Evolutionary conservation across 1,140 invertebrate genomes (phyloP).

Genomic region (Drosophila funebris): DNA sequence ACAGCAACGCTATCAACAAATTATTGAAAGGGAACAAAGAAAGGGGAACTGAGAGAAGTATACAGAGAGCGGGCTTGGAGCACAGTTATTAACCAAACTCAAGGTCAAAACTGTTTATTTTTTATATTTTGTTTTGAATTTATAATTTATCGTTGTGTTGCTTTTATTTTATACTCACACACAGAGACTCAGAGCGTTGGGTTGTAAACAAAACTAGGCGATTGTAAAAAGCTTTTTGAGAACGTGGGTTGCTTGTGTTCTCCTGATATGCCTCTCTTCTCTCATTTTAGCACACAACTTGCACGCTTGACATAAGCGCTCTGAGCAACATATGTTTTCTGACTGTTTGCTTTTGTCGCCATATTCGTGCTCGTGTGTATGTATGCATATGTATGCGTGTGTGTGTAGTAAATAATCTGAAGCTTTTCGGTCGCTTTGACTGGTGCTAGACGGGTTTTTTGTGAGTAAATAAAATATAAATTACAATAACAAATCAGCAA

Average conservation of each 20-base stretch:
- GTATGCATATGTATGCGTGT: constrained; percentile 6
- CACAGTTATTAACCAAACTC: constrained; percentile 71
- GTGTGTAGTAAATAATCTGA: constrained; percentile 52
- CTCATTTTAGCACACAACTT: neutral
- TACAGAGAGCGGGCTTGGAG: constrained; percentile 40
- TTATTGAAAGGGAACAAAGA: constrained; percentile 9
- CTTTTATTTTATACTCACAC: constrained; percentile 72
- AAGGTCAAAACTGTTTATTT: constrained; percentile 84
- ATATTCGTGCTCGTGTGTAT: constrained; percentile 56
- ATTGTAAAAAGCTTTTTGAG: constrained; percentile 69
- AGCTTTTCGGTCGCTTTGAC: constrained; percentile 54
- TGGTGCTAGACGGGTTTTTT: constrained; percentile 42
- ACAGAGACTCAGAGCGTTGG: constrained; percentile 10
- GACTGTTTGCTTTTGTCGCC: constrained; percentile 78
- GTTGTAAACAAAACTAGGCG: constrained; percentile 72
- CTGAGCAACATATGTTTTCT: constrained; percentile 75
- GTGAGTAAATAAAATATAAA: constrained; percentile 54
- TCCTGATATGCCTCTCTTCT: neutral
- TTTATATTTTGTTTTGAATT: constrained; percentile 83
- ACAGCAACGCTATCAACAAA: constrained; percentile 40
- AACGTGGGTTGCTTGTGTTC: constrained; percentile 40
- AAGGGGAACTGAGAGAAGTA: constrained; percentile 23
- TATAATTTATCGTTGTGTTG: constrained; percentile 79
- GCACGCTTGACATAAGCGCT: constrained; percentile 14
- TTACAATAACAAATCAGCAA: constrained; percentile 63